Percentiles rank a stretch among this genome's conserved stretches.
Evolutionary conservation across 2,113 vertebrate genomes (phyloP).

Genomic region (Thamnaconus septentrionalis): DNA sequence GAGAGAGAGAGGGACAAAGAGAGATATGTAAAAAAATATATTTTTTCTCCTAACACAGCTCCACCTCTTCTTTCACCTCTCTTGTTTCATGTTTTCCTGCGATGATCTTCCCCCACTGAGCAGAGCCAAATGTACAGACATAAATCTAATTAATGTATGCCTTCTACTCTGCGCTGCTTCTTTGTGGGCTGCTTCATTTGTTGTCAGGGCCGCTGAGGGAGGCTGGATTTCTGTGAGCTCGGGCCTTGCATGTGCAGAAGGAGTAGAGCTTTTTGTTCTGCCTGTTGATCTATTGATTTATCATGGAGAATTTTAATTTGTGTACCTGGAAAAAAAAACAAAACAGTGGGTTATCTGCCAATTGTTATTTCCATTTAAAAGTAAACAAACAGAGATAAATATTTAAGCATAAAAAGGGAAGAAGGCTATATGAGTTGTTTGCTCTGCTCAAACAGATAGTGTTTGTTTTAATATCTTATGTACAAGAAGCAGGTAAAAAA

Average conservation of each 20-base stretch:
- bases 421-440: no score
- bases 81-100: background rate
- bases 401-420: no score
- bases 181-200: constrained; percentile 46
- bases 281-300: constrained; percentile 25
- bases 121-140: constrained; percentile 43
- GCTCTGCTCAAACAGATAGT: no score
- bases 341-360: no score
- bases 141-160: constrained; percentile 55
- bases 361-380: no score
- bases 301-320: constrained; percentile 16
- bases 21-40: no score
- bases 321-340: background rate
- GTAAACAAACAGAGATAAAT: no score
- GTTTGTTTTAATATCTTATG: no score
- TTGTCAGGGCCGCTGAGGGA: constrained; percentile 41
- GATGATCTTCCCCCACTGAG: constrained; percentile 18
- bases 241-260: no score
- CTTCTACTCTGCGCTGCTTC: constrained; percentile 41
- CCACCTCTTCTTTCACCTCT: background rate
- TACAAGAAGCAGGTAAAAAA: no score
- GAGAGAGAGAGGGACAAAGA: no score
- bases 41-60: no score
- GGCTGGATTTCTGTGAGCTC: constrained; percentile 31
- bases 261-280: background rate